phyloP scores from a whole-genome alignment of 2,888 invertebrate genomes.

The Philonicus albiceps region DNA sequence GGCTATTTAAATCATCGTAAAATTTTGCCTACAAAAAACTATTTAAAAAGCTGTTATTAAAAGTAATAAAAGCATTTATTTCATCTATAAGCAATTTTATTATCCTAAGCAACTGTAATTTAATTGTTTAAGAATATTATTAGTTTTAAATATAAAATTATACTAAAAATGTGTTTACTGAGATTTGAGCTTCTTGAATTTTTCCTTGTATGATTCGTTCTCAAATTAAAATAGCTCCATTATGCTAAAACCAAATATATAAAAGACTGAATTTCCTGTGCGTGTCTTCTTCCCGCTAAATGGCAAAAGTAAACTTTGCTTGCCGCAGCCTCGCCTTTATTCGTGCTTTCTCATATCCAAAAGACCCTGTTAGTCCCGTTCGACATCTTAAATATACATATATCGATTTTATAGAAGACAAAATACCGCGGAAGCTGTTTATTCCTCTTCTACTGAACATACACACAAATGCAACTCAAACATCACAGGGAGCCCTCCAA shows the following conservation, averaged over 20 bases:
- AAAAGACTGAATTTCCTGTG: not conserved
- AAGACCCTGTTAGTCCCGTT: not conserved
- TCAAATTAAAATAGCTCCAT: not conserved
- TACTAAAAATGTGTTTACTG: too few relatives aligned
- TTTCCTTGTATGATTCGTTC: not conserved
- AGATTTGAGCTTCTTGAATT: not conserved
- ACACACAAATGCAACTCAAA: conserved; percentile 29
- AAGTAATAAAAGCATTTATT: too few relatives aligned
- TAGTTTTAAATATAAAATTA: not conserved
- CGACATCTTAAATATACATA: not conserved
- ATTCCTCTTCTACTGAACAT: not conserved
- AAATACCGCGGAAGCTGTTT: not conserved
- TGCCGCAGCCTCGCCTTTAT: not conserved
- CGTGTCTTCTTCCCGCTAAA: not conserved
- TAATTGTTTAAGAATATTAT: not conserved
- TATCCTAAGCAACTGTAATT: too few relatives aligned
- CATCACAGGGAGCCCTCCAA: not conserved
- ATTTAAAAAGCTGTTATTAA: too few relatives aligned
- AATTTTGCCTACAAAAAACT: too few relatives aligned
- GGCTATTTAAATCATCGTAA: too few relatives aligned
- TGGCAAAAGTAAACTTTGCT: not conserved
- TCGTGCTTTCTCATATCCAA: not conserved
- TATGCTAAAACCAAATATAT: not conserved
- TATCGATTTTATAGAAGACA: not conserved
- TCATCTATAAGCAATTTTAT: too few relatives aligned